Evolutionary conservation across 1,140 invertebrate species (phyloP), one percentile per base, ranked within the genome.

Genomic region (Condylostylus longicornis): DNA sequence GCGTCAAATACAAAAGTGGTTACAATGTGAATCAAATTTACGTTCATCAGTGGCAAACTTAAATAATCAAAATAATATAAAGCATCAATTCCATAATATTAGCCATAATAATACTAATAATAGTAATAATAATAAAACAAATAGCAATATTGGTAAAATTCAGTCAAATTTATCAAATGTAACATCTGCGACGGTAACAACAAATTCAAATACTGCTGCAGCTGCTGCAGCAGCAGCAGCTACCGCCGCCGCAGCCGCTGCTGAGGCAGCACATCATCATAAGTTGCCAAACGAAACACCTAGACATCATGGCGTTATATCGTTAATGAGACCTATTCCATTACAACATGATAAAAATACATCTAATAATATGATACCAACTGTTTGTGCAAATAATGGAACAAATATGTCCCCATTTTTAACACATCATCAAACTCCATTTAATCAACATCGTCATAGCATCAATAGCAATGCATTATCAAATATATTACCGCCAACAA

Each of bases 1-100:
- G 10, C 66, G 82, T 18, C 82, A 87, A 57, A 85, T 88, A 36
- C 82, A 87, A 58, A 86, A 88, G 66, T 88, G 83, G 83, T 57
- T 88, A 37, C 82, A 85, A 59, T 79, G 77, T 45, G 81, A 86
- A 56, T 71, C 71, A 21, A 75, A 74, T 48, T 59, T 86, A 23
- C 67, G 77, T 45, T 79, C 71, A 33, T 75, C 72, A 35, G 71
- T 79, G 33, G 61, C 69, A 28, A 67, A 71, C 37, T 55, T 47
- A 47, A n/a, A n/a, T n/a, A 48, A 44, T 54, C 61, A 44, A 36
- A 54, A 49, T 31, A 46, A 49, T 12, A 42, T 49, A 4, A 44
- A 42, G 18, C 41, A 45, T 31, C 41, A 43, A 38, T 44, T 42
- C 39, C 40, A 47, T 38, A 46, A 46, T 21, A 31, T 41, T 2